Conservation (phyloP, 2,113 vertebrate genomes). For the Syngnathoides biaculeatus region DNA sequence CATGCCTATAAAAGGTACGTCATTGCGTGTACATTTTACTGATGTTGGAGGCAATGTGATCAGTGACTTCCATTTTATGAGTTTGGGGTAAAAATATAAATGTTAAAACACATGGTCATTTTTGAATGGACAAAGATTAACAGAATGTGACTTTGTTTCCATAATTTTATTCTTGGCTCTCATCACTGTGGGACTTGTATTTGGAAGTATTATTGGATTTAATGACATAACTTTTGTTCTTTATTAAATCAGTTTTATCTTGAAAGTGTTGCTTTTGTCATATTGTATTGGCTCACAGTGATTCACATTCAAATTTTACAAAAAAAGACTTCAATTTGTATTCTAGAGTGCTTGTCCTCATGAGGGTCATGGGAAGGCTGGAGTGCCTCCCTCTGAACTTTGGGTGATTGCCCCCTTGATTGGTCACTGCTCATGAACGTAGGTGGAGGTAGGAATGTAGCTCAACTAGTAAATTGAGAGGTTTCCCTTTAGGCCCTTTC, state of each 20-base stretch:
- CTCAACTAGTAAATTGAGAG: too few relatives aligned
- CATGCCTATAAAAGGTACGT: conserved; percentile 51
- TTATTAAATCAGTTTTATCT: conserved; percentile 2
- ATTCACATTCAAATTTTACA: conserved; percentile 27
- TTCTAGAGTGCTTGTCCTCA: neutral
- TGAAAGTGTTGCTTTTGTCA: conserved; percentile 37
- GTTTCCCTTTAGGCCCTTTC: too few relatives aligned
- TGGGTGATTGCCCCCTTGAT: neutral
- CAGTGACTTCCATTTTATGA: conserved; percentile 24
- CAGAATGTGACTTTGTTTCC: conserved; percentile 53
- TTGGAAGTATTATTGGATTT: neutral
- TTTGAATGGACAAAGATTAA: conserved; percentile 55
- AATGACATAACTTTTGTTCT: conserved; percentile 25
- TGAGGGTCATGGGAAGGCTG: too few relatives aligned
- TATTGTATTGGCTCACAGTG: neutral
- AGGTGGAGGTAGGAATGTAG: too few relatives aligned
- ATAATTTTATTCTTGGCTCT: neutral
- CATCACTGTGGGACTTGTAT: neutral
- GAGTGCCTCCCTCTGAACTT: neutral
- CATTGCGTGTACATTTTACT: conserved; percentile 12
- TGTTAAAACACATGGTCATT: conserved; percentile 71
- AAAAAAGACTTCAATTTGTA: neutral
- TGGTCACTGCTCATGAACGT: neutral
- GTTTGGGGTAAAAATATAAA: conserved; percentile 56
- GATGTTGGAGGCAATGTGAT: conserved; percentile 16